Conservation (phyloP, 53 echinoderm and acorn worm species). For the Glandiceps talaboti region DNA sequence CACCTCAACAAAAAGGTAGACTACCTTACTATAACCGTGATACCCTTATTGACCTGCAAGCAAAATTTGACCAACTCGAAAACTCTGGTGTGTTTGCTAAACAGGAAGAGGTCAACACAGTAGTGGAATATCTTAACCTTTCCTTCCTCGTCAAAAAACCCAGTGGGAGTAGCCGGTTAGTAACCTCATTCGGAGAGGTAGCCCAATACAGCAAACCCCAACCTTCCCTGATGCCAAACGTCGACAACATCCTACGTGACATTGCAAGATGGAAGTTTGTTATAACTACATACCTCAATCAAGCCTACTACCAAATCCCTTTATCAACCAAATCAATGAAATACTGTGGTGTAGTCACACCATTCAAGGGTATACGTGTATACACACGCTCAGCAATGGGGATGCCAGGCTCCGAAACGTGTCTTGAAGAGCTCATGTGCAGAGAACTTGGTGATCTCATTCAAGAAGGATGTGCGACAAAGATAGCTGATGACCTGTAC, state of each 20-base stretch:
- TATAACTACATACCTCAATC: slow-evolving; percentile 2
- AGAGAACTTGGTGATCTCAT: slow-evolving; percentile 5
- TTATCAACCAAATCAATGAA: background rate
- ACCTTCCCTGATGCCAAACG: slow-evolving; percentile 8
- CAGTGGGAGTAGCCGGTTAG: background rate
- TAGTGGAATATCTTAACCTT: background rate
- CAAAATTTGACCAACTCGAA: slow-evolving; percentile 1
- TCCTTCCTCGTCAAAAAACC: slow-evolving; percentile 7
- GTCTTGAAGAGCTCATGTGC: slow-evolving; percentile 11
- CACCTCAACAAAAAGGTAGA: slow-evolving; percentile 6
- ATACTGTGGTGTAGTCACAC: slow-evolving; percentile 1
- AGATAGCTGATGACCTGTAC: slow-evolving; percentile 6
- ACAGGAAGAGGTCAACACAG: slow-evolving; percentile 9
- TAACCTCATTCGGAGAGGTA: slow-evolving; percentile 6
- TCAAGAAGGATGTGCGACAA: slow-evolving; percentile 3
- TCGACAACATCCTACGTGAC: slow-evolving; percentile 1
- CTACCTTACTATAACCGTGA: slow-evolving; percentile 7
- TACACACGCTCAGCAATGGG: slow-evolving; percentile 8
- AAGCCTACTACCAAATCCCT: slow-evolving; percentile 5
- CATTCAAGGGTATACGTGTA: slow-evolving; percentile 7
- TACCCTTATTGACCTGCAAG: background rate
- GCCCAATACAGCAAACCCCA: slow-evolving; percentile 12
- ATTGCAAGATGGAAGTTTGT: slow-evolving; percentile 5
- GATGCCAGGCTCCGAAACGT: slow-evolving; percentile 6
- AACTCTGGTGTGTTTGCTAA: background rate